Evolutionary conservation across 1,140 invertebrate genomes (phyloP), one percentile per base, ranked within the genome.

Genomic region (Babylonia areolata): DNA sequence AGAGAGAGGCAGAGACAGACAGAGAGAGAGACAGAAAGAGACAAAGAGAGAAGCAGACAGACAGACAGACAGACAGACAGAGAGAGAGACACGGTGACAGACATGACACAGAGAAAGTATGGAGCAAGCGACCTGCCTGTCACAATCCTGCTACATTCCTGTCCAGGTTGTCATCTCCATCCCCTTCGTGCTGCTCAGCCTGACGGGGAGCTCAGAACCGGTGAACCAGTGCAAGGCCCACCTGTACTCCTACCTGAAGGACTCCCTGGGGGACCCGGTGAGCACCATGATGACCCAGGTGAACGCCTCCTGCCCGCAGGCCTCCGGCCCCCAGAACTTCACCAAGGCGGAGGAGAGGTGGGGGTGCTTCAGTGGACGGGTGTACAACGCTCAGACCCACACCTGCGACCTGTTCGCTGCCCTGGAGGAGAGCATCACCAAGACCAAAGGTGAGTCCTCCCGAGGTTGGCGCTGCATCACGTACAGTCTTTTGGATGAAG

Each of bases 151-250:
- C 78, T 64, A 35, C 35, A 11, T 64, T 81, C 35, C n/a, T n/a
- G n/a, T n/a, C 35, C 82, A 86, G 85, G 78, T 84, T 37, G 58
- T 40, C 58, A 86, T 86, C 35, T 31, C 42, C 20, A 86, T 86
- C 39, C 85, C 85, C 28, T 73, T 88, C 46, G 81, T 79, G 23
- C 84, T 88, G 37, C 39, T 88, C 35, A 86, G 78, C 73, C 37
- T 88, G 35, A 9, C 71, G 6, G 54, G 73, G 37, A 42, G 78
- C 39, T 42, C 77, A 6, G 33, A 12, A n/a, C 85, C 85, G 39
- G 82, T 80, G 9, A 5, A 73, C 20, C 51, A 84, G 11, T 88
- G 87, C 82, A 58, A 23, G 15, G 46, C 77, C 12, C 31, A 75
- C 12, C 73, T 81, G 33, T 69, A 81, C 39, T 33, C 33, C 37